phyloP scores from a whole-genome alignment of 2,888 invertebrate species.

The Orthosia gracilis region DNA sequence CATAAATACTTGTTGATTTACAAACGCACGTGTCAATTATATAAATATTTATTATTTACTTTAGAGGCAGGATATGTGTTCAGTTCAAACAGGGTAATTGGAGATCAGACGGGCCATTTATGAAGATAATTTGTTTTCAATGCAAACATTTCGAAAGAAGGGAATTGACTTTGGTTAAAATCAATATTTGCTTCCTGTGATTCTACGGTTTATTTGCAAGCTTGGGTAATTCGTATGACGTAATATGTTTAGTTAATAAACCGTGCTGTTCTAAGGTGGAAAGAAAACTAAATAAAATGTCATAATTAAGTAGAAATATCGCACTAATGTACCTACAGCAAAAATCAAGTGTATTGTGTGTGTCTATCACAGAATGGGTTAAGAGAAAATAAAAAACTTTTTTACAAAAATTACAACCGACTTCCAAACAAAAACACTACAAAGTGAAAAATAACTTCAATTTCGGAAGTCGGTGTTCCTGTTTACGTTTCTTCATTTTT shows the following conservation, averaged over 20 bases:
- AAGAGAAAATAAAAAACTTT: too few relatives aligned
- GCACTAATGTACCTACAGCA: too few relatives aligned
- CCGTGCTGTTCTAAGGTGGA: not conserved
- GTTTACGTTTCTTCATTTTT: too few relatives aligned
- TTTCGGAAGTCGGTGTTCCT: too few relatives aligned
- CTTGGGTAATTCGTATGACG: not conserved
- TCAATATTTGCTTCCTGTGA: slow-evolving; percentile 27
- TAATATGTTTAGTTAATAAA: not conserved
- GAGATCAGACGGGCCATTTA: slow-evolving; percentile 23
- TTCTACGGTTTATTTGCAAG: not conserved
- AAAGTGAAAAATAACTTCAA: too few relatives aligned
- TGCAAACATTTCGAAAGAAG: slow-evolving; percentile 26
- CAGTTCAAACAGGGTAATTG: slow-evolving; percentile 29
- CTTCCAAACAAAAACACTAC: too few relatives aligned
- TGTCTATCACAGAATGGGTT: too few relatives aligned
- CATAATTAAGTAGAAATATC: too few relatives aligned
- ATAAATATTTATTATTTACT: slow-evolving; percentile 50
- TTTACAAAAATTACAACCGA: too few relatives aligned
- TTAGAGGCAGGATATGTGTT: slow-evolving; percentile 18
- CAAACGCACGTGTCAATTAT: slow-evolving; percentile 28
- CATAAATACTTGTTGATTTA: slow-evolving; percentile 31
- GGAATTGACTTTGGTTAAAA: slow-evolving; percentile 6
- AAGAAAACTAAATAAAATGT: too few relatives aligned
- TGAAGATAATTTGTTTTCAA: slow-evolving; percentile 30
- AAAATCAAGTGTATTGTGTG: too few relatives aligned